Percentiles rank a stretch among this genome's conserved stretches.
Evolutionary conservation across 1,140 invertebrate genomes (phyloP).

Genomic region (Scaptodrosophila lebanonensis): DNA sequence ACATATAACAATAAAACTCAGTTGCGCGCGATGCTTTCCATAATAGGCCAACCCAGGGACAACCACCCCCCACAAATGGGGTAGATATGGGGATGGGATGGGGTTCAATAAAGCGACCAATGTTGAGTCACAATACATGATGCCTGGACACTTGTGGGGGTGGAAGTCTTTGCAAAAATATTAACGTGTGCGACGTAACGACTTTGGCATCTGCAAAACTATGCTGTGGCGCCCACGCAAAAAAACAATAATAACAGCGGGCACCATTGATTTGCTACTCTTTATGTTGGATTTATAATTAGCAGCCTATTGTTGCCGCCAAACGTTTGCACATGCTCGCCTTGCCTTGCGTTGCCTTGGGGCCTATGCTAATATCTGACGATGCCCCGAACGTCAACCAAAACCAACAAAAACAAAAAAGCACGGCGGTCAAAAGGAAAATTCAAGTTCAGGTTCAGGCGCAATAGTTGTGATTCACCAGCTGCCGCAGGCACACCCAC

Average conservation of each 20-base stretch:
- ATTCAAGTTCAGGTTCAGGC: slow-evolving; percentile 58
- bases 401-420: slow-evolving; percentile 34
- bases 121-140: slow-evolving; percentile 3
- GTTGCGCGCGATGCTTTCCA: too few relatives aligned
- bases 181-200: slow-evolving; percentile 44
- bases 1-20: slow-evolving; percentile 13
- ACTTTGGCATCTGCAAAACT: slow-evolving; percentile 50
- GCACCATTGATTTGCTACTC: slow-evolving; percentile 34
- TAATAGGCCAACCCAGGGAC: too few relatives aligned
- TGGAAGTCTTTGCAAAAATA: slow-evolving; percentile 15
- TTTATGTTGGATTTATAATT: slow-evolving; percentile 69
- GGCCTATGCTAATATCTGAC: slow-evolving; percentile 18
- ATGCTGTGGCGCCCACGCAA: slow-evolving; percentile 60
- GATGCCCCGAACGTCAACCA: slow-evolving; percentile 22
- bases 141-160: slow-evolving; percentile 12
- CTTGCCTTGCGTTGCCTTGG: slow-evolving; percentile 24
- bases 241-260: slow-evolving; percentile 21
- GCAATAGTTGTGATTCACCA: slow-evolving; percentile 4
- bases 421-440: slow-evolving; percentile 20
- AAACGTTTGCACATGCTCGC: slow-evolving; percentile 34
- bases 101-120: slow-evolving; percentile 25
- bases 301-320: slow-evolving; percentile 66
- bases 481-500: too few relatives aligned
- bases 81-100: neutral
- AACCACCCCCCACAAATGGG: slow-evolving; percentile 19